Percentiles rank a stretch among this genome's conserved stretches.
phyloP scores from a whole-genome alignment of 2,888 invertebrate genomes.

The Biston betularia region DNA sequence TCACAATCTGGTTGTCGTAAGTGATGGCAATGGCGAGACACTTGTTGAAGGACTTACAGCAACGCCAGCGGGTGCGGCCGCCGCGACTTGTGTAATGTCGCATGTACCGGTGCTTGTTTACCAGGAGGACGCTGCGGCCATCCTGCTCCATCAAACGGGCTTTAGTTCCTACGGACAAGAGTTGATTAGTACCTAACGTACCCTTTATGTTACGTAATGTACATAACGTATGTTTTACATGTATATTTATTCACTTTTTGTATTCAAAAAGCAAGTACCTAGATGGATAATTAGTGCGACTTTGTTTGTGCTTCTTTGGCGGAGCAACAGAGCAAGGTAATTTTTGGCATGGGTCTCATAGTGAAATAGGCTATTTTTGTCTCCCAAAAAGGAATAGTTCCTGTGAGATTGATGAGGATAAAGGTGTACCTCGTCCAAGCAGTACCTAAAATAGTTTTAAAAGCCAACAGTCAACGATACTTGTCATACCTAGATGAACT shows the following conservation, averaged over 20 bases:
- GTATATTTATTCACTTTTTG: not conserved
- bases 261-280: not conserved
- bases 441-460: too few relatives aligned
- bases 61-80: conserved; percentile 72
- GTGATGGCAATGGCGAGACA: conserved; percentile 76
- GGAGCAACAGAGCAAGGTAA: too few relatives aligned
- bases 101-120: conserved; percentile 67
- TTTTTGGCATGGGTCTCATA: too few relatives aligned
- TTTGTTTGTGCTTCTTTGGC: too few relatives aligned
- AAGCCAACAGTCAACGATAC: too few relatives aligned
- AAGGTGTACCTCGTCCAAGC: too few relatives aligned
- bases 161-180: conserved; percentile 32
- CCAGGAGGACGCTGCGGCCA: conserved; percentile 65
- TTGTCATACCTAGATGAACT: too few relatives aligned
- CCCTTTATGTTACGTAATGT: too few relatives aligned
- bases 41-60: conserved; percentile 69
- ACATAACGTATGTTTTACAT: too few relatives aligned
- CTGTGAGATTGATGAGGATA: too few relatives aligned
- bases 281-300: not conserved
- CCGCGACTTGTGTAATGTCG: conserved; percentile 68
- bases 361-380: too few relatives aligned
- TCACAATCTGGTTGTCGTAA: conserved; percentile 61
- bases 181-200: conserved; percentile 16
- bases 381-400: too few relatives aligned
- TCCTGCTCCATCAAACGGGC: conserved; percentile 54